Conservation (phyloP, 1,140 invertebrate species). For the Panagrolaimus sp. region DNA sequence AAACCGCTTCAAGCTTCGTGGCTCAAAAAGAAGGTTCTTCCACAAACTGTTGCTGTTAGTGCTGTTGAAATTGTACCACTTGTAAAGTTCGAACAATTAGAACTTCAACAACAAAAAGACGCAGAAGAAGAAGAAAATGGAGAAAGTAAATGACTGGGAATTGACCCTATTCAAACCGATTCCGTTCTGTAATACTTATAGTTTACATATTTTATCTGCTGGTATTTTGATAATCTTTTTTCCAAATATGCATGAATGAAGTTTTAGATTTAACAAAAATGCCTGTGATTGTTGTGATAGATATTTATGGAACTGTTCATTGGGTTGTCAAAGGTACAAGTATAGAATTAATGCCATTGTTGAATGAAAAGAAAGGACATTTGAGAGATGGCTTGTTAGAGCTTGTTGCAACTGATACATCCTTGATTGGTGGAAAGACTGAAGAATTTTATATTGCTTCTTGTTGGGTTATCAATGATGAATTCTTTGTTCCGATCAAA, state of each 20-base stretch:
- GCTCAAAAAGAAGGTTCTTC: conserved; percentile 50
- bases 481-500: conserved; percentile 33
- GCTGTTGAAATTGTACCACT: conserved; percentile 29
- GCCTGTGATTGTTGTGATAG: conserved; percentile 27
- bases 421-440: not conserved
- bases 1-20: conserved; percentile 37
- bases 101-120: conserved; percentile 24
- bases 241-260: not conserved
- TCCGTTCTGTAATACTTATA: conserved; percentile 42
- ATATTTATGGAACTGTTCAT: conserved; percentile 32
- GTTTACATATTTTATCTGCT: conserved; percentile 34
- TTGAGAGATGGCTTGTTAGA: conserved; percentile 23
- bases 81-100: conserved; percentile 43
- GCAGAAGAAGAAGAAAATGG: conserved; percentile 21
- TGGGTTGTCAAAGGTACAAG: conserved; percentile 18
- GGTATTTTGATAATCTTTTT: conserved; percentile 22
- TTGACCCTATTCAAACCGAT: conserved; percentile 28
- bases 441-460: conserved; percentile 22
- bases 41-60: conserved; percentile 42
- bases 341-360: conserved; percentile 9
- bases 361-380: not conserved
- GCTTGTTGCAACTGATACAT: conserved; percentile 40
- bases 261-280: not conserved
- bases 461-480: conserved; percentile 50
- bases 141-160: conserved; percentile 21